phyloP scores from a whole-genome alignment of 2,113 vertebrate genomes.

The Etia nguti region DNA sequence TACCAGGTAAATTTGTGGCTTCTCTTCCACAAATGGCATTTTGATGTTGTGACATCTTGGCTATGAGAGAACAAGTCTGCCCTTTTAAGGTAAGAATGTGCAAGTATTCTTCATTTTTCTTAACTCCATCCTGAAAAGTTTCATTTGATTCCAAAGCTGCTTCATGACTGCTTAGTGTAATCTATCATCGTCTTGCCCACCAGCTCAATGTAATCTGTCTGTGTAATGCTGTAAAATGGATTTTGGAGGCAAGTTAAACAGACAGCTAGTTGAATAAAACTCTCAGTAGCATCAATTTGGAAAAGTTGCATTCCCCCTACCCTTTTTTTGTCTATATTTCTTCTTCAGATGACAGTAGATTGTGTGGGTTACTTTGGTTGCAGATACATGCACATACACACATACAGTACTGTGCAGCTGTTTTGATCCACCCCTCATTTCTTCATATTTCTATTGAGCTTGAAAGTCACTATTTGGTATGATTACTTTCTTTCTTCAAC shows the following conservation, averaged over 20 bases:
- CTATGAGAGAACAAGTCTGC: background rate
- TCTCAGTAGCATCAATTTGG: background rate
- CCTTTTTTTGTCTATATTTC: background rate
- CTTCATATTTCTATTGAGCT: background rate
- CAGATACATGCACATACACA: background rate
- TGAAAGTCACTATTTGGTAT: background rate
- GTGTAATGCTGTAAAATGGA: background rate
- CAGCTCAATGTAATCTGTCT: background rate
- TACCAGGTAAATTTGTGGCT: background rate
- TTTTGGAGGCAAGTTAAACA: background rate
- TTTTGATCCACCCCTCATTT: background rate
- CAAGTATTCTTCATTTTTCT: background rate
- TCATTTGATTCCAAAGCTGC: background rate
- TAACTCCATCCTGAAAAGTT: background rate
- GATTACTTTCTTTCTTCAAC: background rate
- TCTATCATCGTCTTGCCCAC: background rate
- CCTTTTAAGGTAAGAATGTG: background rate
- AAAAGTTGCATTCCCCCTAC: background rate
- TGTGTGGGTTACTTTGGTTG: background rate
- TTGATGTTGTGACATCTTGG: background rate
- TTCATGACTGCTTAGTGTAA: background rate
- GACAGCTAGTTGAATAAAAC: background rate
- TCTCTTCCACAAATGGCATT: background rate
- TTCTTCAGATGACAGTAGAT: background rate
- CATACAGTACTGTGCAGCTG: background rate